A percentile compares a stretch with the other conserved stretches of the same genome.
phyloP scores from a whole-genome alignment of 2,888 invertebrate species.

The Phlogophora meticulosa region DNA sequence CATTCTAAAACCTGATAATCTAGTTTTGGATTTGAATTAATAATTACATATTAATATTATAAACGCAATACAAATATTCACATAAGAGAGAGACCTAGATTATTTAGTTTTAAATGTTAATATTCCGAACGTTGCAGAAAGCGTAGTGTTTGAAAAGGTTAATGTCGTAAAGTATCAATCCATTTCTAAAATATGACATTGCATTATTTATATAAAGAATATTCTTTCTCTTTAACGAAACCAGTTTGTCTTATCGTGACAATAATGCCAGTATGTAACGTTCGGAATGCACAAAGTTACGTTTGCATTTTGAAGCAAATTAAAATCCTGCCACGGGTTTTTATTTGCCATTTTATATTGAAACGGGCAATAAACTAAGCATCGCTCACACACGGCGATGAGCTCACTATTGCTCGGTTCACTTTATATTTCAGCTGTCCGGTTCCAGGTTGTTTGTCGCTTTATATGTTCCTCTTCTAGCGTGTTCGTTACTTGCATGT shows the following conservation, averaged over 20 bases:
- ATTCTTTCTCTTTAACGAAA: conserved; percentile 2
- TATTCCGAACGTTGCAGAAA: conserved; percentile 62
- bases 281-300: conserved; percentile 58
- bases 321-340: conserved; percentile 58
- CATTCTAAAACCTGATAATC: conserved; percentile 67
- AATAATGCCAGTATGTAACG: conserved; percentile 42
- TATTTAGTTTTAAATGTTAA: conserved; percentile 65
- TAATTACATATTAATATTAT: conserved; percentile 17
- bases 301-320: conserved; percentile 62
- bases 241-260: conserved; percentile 15
- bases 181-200: neutral
- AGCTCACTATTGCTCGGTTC: conserved; percentile 72
- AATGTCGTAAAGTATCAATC: conserved; percentile 6
- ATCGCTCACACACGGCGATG: conserved; percentile 48
- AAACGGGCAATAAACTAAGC: conserved; percentile 62
- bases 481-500: conserved; percentile 86
- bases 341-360: conserved; percentile 59
- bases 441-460: conserved; percentile 77
- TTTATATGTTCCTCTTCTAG: conserved; percentile 83
- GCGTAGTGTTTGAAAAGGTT: conserved; percentile 1
- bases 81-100: conserved; percentile 57
- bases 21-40: conserved; percentile 56
- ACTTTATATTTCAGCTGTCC: conserved; percentile 74
- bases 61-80: conserved; percentile 28
- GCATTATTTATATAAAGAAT: conserved; percentile 3